Evolutionary conservation across 2,797 vertebrate genomes (phyloP).

Genomic region (Cirrhinus molitorella): DNA sequence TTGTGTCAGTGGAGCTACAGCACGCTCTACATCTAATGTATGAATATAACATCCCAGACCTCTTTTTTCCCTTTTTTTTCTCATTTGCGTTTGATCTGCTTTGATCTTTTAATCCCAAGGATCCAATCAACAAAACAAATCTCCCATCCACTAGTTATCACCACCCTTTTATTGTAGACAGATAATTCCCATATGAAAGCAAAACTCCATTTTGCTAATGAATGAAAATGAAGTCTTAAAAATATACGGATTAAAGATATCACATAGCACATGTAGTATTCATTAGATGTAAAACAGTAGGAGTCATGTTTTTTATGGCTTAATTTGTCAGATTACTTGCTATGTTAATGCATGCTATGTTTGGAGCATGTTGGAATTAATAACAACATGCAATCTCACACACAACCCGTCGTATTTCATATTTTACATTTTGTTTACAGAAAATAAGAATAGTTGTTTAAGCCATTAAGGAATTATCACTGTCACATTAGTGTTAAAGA

Average conservation of each 20-base stretch:
- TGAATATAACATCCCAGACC: slow-evolving; percentile 9
- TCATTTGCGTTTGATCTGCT: slow-evolving; percentile 64
- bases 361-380: not conserved
- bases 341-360: not conserved
- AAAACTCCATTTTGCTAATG: slow-evolving; percentile 4
- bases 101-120: slow-evolving; percentile 59
- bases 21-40: not conserved
- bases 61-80: slow-evolving; percentile 62
- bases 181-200: slow-evolving; percentile 11
- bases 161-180: slow-evolving; percentile 23
- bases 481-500: not conserved
- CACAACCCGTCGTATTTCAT: not conserved
- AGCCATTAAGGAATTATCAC: not conserved
- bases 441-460: not conserved
- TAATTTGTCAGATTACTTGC: not conserved
- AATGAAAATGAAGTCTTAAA: not conserved
- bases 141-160: slow-evolving; percentile 58
- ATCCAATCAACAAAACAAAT: slow-evolving; percentile 69
- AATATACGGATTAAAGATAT: not conserved
- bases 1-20: slow-evolving; percentile 30
- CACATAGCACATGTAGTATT: not conserved
- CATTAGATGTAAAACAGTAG: not conserved
- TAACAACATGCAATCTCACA: not conserved
- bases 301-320: not conserved
- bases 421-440: not conserved